Evolutionary conservation across 2,888 invertebrate species (phyloP).

Genomic region (Agrypnus murinus): DNA sequence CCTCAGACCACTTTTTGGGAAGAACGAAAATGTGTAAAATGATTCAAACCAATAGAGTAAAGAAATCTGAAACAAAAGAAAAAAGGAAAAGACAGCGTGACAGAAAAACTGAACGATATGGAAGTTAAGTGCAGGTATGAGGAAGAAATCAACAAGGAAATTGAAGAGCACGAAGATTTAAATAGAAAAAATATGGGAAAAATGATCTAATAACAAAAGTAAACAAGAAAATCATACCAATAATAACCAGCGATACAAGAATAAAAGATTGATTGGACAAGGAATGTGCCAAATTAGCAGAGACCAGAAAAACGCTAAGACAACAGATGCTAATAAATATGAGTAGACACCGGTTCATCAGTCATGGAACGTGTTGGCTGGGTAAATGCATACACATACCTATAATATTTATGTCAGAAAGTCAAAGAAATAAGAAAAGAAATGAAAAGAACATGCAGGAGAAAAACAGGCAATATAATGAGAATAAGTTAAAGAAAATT

Average conservation of each 20-base stretch:
- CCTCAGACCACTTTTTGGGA: neutral
- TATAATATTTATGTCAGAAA: too few relatives aligned
- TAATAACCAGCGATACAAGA: neutral
- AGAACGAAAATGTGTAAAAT: slow-evolving; percentile 1
- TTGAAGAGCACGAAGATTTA: neutral
- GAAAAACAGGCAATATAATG: neutral
- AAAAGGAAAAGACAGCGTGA: neutral
- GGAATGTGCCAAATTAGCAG: slow-evolving; percentile 8
- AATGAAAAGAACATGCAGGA: slow-evolving; percentile 11
- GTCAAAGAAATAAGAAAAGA: slow-evolving; percentile 7
- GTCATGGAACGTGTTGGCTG: too few relatives aligned
- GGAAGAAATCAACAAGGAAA: slow-evolving; percentile 9
- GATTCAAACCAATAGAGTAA: neutral
- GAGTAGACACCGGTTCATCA: neutral
- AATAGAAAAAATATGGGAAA: slow-evolving; percentile 3
- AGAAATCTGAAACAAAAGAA: neutral
- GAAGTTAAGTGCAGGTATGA: neutral
- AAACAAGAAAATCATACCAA: slow-evolving; percentile 12
- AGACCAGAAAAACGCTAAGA: slow-evolving; percentile 6
- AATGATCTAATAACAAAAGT: slow-evolving; percentile 1
- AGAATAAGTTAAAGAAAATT: neutral
- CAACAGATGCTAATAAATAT: neutral
- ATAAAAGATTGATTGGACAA: slow-evolving; percentile 4
- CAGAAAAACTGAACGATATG: slow-evolving; percentile 2
- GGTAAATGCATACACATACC: too few relatives aligned